Evolutionary conservation across 1,140 invertebrate genomes (phyloP).

Genomic region (Varroa destructor): DNA sequence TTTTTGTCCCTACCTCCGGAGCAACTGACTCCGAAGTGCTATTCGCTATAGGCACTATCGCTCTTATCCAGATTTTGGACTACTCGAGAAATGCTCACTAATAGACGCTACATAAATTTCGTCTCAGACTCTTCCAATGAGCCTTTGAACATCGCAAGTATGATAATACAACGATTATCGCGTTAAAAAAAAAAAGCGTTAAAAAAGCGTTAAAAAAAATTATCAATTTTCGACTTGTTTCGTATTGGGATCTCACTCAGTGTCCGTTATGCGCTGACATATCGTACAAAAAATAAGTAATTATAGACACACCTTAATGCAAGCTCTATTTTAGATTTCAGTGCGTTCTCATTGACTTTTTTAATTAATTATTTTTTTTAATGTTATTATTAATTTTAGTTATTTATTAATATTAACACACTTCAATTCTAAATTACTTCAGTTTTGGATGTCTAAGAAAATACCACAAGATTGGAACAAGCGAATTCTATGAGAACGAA

Average conservation of each 20-base stretch:
- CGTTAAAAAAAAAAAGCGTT: too few relatives aligned
- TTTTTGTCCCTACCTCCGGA: not conserved
- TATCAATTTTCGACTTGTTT: too few relatives aligned
- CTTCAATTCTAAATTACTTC: not conserved
- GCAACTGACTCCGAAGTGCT: not conserved
- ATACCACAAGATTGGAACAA: not conserved
- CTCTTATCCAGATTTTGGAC: not conserved
- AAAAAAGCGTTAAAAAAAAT: too few relatives aligned
- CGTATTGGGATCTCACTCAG: too few relatives aligned
- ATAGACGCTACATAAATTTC: not conserved
- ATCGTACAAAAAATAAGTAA: too few relatives aligned
- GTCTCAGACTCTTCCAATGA: not conserved
- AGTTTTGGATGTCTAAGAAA: not conserved
- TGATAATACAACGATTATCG: too few relatives aligned
- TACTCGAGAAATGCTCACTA: not conserved
- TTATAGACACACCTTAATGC: too few relatives aligned
- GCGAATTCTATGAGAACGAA: not conserved
- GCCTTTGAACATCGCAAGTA: too few relatives aligned
- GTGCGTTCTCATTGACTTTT: too few relatives aligned
- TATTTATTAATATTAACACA: not conserved
- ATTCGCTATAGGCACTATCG: not conserved
- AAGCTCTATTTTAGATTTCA: too few relatives aligned
- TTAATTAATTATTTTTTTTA: not conserved
- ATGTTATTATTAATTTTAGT: not conserved
- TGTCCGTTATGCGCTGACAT: too few relatives aligned